Base-by-base conservation (phyloP, 2,888 invertebrate genomes). In the Mechanitis messenoides region DNA sequence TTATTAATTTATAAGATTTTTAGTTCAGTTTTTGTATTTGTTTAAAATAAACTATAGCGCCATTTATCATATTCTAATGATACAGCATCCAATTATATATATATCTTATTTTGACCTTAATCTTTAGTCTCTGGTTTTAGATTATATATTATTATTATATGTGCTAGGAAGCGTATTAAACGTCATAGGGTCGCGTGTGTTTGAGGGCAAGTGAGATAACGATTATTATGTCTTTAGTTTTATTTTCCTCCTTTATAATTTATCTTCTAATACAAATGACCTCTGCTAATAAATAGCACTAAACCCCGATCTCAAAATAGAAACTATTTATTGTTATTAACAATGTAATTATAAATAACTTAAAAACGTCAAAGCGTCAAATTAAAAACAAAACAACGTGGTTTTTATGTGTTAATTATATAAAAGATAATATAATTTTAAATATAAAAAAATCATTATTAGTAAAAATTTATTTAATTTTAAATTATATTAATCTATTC, bases 401-500 rank as follows among this genome's bases (percentile, higher is more conserved):
- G 5, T 47, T n/a, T 20, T 6, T 6, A 47, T 28, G 6, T 47
- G 38, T 7, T 4, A 38, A 9, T n/a, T n/a, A 7, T 3, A 47
- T n/a, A 47, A n/a, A 12, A 47, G n/a, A n/a, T 4, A 12, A n/a
- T 47, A n/a, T 20, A n/a, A 47, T 2, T 47, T 47, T n/a, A 38
- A 38, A 38, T 2, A 38, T 20, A 20, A 20, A 20, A 20, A 20
- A 20, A 20, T 20, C 20, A 20, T 20, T 35, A 35, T 5, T 35
- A 6, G 35, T 35, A 35, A 35, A 5, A 35, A 5, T 35, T 35
- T 5, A 2, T 5, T 35, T 35, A 35, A 31, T 31, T 50, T 7
- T 31, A 50, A 31, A 50, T 9, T 11, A 50, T 50, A 9, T 7
- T 50, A 11, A 31, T 50, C n/a, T 46, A 65, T 81, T 91, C 47